Conservation (phyloP, 2,797 vertebrate species). For the Phaenicophaeus curvirostris region DNA sequence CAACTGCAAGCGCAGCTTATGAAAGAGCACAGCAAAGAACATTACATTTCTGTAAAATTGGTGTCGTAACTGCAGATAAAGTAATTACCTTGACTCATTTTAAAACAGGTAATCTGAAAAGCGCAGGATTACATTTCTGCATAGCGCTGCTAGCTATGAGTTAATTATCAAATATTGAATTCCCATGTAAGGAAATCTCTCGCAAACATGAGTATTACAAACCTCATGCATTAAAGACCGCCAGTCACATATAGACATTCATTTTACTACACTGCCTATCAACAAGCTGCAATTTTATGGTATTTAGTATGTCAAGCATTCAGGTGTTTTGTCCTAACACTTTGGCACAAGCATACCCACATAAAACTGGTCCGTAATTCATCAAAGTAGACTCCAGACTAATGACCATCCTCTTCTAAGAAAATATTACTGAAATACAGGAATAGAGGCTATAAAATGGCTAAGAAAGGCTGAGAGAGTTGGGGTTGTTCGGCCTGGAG, state of each 20-base stretch:
- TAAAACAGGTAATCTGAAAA: conserved; percentile 22
- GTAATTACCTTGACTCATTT: background rate
- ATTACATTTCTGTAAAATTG: background rate
- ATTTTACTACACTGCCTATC: background rate
- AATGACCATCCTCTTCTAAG: background rate
- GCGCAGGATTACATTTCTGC: conserved; percentile 25
- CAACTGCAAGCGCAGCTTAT: background rate
- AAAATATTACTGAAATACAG: background rate
- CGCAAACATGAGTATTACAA: background rate
- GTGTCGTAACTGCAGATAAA: conserved; percentile 27
- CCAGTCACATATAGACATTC: background rate
- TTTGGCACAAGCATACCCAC: background rate
- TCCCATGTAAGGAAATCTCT: background rate
- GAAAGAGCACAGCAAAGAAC: background rate
- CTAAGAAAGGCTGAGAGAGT: too few species aligned
- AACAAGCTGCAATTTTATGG: background rate
- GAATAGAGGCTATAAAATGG: background rate
- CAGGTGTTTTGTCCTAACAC: background rate
- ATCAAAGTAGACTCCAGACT: background rate
- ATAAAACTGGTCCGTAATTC: background rate
- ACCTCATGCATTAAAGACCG: background rate
- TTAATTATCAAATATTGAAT: conserved; percentile 11
- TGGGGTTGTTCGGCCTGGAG: too few species aligned
- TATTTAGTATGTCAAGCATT: background rate
- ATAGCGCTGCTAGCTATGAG: conserved; percentile 14